Conservation (phyloP, 2,888 invertebrate species). For the Meiosimyza decipiens region DNA sequence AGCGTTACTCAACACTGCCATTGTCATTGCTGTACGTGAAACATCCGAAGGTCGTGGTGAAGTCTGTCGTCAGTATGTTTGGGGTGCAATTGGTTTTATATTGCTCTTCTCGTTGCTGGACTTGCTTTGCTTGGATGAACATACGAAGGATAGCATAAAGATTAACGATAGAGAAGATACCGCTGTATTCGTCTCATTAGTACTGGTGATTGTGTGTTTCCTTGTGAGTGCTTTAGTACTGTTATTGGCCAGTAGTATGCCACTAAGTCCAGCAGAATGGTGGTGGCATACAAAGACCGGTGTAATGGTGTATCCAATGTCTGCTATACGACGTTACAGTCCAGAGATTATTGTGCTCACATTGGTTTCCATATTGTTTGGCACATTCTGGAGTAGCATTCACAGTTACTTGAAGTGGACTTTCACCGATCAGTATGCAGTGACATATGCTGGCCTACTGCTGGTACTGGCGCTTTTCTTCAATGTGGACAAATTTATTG, state of each 20-base stretch:
- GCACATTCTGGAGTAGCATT: slow-evolving; percentile 83
- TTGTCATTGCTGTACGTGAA: slow-evolving; percentile 85
- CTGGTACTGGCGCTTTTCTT: slow-evolving; percentile 61
- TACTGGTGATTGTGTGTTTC: slow-evolving; percentile 69
- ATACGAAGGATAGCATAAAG: slow-evolving; percentile 50
- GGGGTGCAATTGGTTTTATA: slow-evolving; percentile 79
- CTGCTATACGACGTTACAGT: slow-evolving; percentile 78
- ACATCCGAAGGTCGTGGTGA: slow-evolving; percentile 83
- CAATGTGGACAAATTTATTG: slow-evolving; percentile 84
- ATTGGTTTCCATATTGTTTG: slow-evolving; percentile 76
- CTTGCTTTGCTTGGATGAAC: slow-evolving; percentile 60
- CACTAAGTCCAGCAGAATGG: slow-evolving; percentile 85
- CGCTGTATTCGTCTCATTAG: slow-evolving; percentile 51
- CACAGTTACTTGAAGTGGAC: slow-evolving; percentile 82
- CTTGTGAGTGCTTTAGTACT: slow-evolving; percentile 74
- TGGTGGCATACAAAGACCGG: slow-evolving; percentile 88
- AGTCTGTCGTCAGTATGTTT: slow-evolving; percentile 81
- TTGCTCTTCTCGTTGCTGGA: slow-evolving; percentile 74
- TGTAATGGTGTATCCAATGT: slow-evolving; percentile 82
- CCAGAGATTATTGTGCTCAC: slow-evolving; percentile 79
- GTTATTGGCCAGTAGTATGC: slow-evolving; percentile 71
- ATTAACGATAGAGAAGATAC: not conserved
- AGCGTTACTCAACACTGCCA: slow-evolving; percentile 78
- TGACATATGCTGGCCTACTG: slow-evolving; percentile 53
- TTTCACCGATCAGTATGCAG: slow-evolving; percentile 57